Evolutionary conservation across 2,888 invertebrate species (phyloP), one percentile per base, ranked within the genome.

Genomic region (Drosophila nigricruria): DNA sequence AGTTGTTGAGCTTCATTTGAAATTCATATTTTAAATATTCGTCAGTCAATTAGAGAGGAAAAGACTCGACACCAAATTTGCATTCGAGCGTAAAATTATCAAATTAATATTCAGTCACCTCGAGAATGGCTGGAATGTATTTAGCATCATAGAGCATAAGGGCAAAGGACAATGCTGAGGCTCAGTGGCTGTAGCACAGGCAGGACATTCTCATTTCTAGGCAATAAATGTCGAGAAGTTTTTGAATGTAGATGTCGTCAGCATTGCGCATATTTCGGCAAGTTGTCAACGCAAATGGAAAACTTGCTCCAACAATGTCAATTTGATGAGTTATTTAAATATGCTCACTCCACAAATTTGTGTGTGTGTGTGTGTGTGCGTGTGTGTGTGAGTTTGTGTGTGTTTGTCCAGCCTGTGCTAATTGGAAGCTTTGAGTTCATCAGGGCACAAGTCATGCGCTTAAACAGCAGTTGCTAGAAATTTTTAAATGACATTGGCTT

Each of bases 21-120:
- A 84, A 84, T 89, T 84, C 85, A 84, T 87, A 89, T 84, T 89
- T 84, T 54, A 84, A 84, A 87, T 81, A 89, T 84, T 89, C 89
- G 88, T 81, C 89, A 84, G 84, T 84, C 84, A 89, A 84, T 84
- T 84, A 84, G 88, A 72, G 88, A 72, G 73, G 72, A 81, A 89
- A 87, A 79, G 88, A 87, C 89, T 82, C 88, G 82, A 84, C 89
- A 84, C 79, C 80, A 53, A 87, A 84, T 84, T 89, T 89, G 84
- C 89, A 84, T 89, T 89, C 88, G 71, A 76, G 89, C 85, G 89
- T 71, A 68, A 84, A 84, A 84, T 84, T 84, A 89, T 84, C 89
- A 84, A 84, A 84, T 84, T 84, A 84, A 84, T 84, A 84, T 89
- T 89, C 84, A 77, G 78, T 71, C 77, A 80, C 63, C 77, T 71